Evolutionary conservation across 2,113 vertebrate species (phyloP).

Genomic region (Boleophthalmus pectinirostris): DNA sequence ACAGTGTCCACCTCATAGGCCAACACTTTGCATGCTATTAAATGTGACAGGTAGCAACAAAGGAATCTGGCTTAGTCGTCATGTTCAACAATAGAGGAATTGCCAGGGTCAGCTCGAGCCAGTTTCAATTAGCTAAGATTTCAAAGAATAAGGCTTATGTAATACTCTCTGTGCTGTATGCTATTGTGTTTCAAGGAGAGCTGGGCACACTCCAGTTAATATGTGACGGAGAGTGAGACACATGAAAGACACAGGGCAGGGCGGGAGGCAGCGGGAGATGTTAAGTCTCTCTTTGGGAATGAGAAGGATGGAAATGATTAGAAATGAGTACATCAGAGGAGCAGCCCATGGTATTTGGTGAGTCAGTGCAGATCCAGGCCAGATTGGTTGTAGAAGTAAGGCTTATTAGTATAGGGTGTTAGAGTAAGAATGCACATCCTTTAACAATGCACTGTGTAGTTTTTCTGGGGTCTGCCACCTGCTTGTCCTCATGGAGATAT

Average conservation of each 20-base stretch:
- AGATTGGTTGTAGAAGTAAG: background rate
- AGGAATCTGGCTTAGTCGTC: slow-evolving; percentile 10
- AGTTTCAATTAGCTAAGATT: slow-evolving; percentile 5
- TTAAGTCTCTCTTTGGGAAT: background rate
- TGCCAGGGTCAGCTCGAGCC: slow-evolving; percentile 1
- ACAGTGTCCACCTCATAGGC: slow-evolving; percentile 27
- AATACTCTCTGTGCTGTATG: background rate
- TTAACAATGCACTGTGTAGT: too few relatives aligned
- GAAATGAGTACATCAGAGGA: background rate
- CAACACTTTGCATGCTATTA: slow-evolving; percentile 9
- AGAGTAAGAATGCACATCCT: background rate
- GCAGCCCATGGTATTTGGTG: background rate
- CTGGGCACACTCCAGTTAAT: background rate
- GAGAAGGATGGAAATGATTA: background rate
- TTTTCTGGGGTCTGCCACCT: too few relatives aligned
- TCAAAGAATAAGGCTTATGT: background rate
- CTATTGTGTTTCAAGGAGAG: background rate
- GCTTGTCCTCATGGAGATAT: too few relatives aligned
- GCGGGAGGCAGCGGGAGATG: background rate
- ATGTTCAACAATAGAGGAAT: background rate
- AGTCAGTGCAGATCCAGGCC: background rate
- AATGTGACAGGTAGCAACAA: slow-evolving; percentile 22
- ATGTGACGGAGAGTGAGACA: background rate
- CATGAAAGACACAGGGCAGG: slow-evolving; percentile 1
- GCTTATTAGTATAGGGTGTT: background rate